Evolutionary conservation across 1,140 invertebrate species (phyloP).

Genomic region (Nymphalis io): DNA sequence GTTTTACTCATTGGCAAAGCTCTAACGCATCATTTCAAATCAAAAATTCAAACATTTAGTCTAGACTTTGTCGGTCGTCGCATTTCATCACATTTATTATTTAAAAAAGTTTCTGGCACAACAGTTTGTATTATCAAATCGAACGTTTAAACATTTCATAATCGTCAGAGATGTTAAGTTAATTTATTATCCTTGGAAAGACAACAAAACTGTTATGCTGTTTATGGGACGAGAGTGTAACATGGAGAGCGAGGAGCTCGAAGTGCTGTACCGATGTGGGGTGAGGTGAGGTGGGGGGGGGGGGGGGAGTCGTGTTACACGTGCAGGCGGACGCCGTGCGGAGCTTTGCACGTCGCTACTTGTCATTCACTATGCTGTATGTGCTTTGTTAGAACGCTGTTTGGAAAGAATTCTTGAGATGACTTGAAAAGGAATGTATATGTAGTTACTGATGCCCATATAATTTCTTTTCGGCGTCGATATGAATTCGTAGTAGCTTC

Average conservation of each 20-base stretch:
- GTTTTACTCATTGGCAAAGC: constrained; percentile 8
- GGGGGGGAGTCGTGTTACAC: too few relatives aligned
- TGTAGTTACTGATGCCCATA: too few relatives aligned
- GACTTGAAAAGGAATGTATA: too few relatives aligned
- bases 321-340: too few relatives aligned
- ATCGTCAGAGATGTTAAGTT: not conserved
- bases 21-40: not conserved
- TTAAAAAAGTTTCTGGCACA: not conserved
- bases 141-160: too few relatives aligned
- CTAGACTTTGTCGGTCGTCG: constrained; percentile 45
- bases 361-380: too few relatives aligned
- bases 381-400: too few relatives aligned
- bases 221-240: not conserved
- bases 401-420: too few relatives aligned
- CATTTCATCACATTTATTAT: constrained; percentile 28
- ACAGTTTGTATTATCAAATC: not conserved
- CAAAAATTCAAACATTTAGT: constrained; percentile 4
- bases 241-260: not conserved
- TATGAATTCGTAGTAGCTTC: too few relatives aligned
- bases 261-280: not conserved
- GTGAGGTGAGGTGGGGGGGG: too few relatives aligned
- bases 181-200: not conserved
- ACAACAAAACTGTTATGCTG: constrained; percentile 1
- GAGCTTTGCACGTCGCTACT: too few relatives aligned
- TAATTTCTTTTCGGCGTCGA: too few relatives aligned